These are phyloP conservation scores for Ascaphus truei DNA, from an alignment of 2,113 vertebrate genomes.

Conservation along the genomic window DNA sequence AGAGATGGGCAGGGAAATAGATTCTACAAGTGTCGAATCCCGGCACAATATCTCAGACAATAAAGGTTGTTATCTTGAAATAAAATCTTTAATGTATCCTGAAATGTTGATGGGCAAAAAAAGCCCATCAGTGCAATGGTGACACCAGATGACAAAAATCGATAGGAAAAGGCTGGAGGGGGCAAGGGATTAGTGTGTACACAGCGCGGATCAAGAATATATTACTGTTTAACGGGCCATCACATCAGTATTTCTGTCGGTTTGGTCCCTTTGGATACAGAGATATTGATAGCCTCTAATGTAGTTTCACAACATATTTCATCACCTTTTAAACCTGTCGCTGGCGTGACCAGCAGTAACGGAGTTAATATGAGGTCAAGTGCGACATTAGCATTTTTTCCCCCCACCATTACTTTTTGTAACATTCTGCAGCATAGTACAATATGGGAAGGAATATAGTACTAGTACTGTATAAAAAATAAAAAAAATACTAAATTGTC, in stretches of 20 bases:
- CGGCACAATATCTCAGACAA: slow-evolving; percentile 12
- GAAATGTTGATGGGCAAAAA: slow-evolving; percentile 31
- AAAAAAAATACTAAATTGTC: no score
- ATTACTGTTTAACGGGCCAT: slow-evolving; percentile 29
- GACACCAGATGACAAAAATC: slow-evolving; percentile 36
- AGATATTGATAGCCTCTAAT: slow-evolving; percentile 30
- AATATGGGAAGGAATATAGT: neutral
- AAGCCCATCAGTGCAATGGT: slow-evolving; percentile 20
- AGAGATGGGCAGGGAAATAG: neutral
- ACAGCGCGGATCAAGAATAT: slow-evolving; percentile 29
- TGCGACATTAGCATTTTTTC: slow-evolving; percentile 14
- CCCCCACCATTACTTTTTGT: no score
- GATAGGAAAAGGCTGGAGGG: slow-evolving; percentile 27
- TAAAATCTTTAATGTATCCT: slow-evolving; percentile 35
- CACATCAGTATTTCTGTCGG: slow-evolving; percentile 30
- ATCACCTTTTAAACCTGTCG: neutral
- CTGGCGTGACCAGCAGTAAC: neutral
- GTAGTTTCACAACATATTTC: slow-evolving; percentile 33
- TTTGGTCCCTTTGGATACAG: slow-evolving; percentile 27
- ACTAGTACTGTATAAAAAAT: no score
- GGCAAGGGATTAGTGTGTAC: slow-evolving; percentile 15
- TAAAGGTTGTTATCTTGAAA: slow-evolving; percentile 20
- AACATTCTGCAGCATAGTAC: neutral
- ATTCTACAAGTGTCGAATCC: neutral
- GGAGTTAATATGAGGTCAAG: slow-evolving; percentile 19